Conservation (phyloP, 2,797 vertebrate genomes). For the Phalloptychus januarius region DNA sequence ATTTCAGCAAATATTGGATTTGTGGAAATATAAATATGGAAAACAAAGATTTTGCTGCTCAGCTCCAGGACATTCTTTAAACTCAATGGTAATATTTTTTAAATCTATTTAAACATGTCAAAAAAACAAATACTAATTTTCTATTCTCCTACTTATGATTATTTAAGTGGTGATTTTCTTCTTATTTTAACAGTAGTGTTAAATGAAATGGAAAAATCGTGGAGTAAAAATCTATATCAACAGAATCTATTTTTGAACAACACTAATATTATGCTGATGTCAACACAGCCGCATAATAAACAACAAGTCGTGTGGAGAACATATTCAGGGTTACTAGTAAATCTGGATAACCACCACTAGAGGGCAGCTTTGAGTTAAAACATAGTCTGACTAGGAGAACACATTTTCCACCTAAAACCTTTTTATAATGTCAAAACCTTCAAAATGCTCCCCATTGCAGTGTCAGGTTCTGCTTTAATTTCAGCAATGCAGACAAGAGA, state of each 20-base stretch:
- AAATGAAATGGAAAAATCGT: neutral
- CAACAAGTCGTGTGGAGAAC: neutral
- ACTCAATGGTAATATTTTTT: no score
- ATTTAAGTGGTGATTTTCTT: neutral
- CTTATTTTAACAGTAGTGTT: neutral
- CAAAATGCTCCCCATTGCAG: neutral
- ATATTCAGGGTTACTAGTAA: no score
- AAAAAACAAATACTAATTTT: neutral
- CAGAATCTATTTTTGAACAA: neutral
- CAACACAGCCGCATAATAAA: neutral
- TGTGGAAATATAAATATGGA: no score
- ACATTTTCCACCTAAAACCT: neutral
- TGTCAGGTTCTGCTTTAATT: neutral
- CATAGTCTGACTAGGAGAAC: neutral
- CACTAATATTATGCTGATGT: neutral
- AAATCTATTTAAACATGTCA: no score
- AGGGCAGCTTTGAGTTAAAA: conserved; percentile 24
- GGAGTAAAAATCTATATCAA: neutral
- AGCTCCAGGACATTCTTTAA: no score
- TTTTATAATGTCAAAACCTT: neutral
- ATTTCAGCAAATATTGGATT: no score
- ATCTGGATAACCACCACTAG: conserved; percentile 23
- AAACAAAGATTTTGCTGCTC: no score
- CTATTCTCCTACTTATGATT: neutral
- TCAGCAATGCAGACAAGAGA: conserved; percentile 13